Base-by-base conservation (phyloP, 2,888 invertebrate genomes). In the Actias luna region DNA sequence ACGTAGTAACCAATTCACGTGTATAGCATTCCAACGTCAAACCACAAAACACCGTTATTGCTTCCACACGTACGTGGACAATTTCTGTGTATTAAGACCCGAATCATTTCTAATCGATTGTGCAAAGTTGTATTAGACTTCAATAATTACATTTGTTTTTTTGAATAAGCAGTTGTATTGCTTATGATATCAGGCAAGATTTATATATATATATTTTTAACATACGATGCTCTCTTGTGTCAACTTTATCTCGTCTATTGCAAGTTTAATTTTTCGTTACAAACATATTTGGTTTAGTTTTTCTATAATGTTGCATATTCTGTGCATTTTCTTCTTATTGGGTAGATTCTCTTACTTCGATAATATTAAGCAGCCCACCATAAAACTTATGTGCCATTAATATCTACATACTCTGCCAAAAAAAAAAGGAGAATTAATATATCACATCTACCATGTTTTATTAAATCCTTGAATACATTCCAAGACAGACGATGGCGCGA, bases 401-500 rank as follows among this genome's bases (percentile, higher is more conserved):
- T 22, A n/a, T 25, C 1, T 25, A 22, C 7, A 22, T 22, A 46
- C 3, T 46, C 12, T 46, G 22, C 22, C 5, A 42, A 42, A 5
- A 18, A 42, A 46, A 46, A 46, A 12, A 50, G 25, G 18, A 18
- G 18, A 42, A 42, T 18, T 25, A 50, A 25, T 8, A 61, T 69
- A 59, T 70, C 72, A 10, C 61, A 64, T 67, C 60, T 39, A 27
- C 16, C 0, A 29, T 55, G 16, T n/a, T 3, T 55, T 71, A 65
- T 55, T 42, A 39, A 1, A 31, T 57, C 64, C 66, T 59, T 58
- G n/a, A 52, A 63, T 67, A 75, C 55, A 78, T 82, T 74, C 79
- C 72, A 68, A 65, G 71, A 69, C 72, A 75, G 71, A 73, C 75
- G 75, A 74, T 73, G 77, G 76, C 76, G 73, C 80, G 82, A 83